phyloP scores from a whole-genome alignment of 2,113 vertebrate species.

The Brienomyrus brachyistius region DNA sequence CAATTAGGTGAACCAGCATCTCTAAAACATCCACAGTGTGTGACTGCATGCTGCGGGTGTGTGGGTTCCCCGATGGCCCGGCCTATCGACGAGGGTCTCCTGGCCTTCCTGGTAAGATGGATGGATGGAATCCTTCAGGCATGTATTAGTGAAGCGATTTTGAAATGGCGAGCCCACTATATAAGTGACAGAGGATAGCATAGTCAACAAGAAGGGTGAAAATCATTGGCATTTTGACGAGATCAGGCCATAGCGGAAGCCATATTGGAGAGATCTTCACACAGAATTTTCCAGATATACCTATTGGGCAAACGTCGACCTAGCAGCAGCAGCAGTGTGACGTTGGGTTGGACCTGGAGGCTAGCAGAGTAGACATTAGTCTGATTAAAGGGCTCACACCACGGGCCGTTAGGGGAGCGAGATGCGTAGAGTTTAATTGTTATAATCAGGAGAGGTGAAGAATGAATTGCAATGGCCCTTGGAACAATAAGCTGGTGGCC shows the following conservation, averaged over 20 bases:
- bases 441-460: not conserved
- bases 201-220: not conserved
- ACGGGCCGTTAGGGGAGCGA: not conserved
- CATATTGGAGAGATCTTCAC: not conserved
- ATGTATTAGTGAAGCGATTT: not conserved
- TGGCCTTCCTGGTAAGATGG: not conserved
- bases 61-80: rapidly evolving
- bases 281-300: not conserved
- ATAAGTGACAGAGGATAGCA: not conserved
- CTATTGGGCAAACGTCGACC: not conserved
- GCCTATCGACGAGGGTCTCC: not conserved
- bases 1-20: not conserved
- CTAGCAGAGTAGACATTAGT: not conserved
- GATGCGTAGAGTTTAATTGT: not conserved
- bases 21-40: not conserved
- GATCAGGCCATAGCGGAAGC: not conserved
- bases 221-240: not conserved
- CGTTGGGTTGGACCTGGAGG: not conserved
- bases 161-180: not conserved
- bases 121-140: not conserved
- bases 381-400: not conserved
- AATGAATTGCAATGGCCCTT: not conserved
- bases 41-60: not conserved
- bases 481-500: not conserved
- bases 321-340: not conserved